A percentile compares a stretch with the other conserved stretches of the same genome.
These are phyloP conservation scores for Acanthosepion esculentum DNA, from an alignment of 2,888 invertebrate species.

Conservation along the genomic window DNA sequence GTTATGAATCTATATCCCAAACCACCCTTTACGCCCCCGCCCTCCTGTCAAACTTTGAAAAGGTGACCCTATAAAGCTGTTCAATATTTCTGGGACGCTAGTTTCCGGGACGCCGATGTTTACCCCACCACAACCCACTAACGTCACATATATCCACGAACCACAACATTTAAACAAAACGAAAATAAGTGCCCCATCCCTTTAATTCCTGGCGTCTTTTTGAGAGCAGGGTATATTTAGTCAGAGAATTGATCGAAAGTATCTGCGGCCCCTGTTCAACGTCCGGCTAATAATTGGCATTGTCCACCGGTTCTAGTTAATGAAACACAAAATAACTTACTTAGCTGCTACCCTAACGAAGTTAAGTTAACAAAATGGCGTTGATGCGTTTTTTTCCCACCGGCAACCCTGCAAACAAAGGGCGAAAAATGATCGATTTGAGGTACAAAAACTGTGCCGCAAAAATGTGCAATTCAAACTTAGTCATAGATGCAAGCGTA, in stretches of 20 bases:
- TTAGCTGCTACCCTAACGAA: constrained; percentile 33
- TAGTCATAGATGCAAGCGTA: too few relatives aligned
- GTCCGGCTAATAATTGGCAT: neutral
- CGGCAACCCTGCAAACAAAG: constrained; percentile 6
- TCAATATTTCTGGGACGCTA: neutral
- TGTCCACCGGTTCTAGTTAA: neutral
- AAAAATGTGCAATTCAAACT: neutral
- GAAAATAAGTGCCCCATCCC: neutral
- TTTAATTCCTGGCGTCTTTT: neutral
- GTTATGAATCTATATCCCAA: neutral
- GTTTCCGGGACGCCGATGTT: neutral
- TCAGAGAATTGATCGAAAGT: neutral
- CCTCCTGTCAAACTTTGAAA: neutral
- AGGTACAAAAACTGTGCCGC: neutral
- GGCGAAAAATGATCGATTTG: neutral
- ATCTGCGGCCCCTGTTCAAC: neutral
- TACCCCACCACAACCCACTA: neutral
- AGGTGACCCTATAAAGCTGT: neutral
- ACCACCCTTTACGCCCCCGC: too few relatives aligned
- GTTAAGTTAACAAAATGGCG: constrained; percentile 8
- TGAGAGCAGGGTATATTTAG: neutral
- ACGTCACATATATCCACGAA: neutral
- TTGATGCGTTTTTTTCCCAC: neutral
- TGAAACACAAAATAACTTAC: constrained; percentile 25
- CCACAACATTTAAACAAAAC: too few relatives aligned